Percentiles rank a stretch among this genome's conserved stretches.
phyloP scores from a whole-genome alignment of 2,797 vertebrate genomes.

The Crocidura indochinensis region DNA sequence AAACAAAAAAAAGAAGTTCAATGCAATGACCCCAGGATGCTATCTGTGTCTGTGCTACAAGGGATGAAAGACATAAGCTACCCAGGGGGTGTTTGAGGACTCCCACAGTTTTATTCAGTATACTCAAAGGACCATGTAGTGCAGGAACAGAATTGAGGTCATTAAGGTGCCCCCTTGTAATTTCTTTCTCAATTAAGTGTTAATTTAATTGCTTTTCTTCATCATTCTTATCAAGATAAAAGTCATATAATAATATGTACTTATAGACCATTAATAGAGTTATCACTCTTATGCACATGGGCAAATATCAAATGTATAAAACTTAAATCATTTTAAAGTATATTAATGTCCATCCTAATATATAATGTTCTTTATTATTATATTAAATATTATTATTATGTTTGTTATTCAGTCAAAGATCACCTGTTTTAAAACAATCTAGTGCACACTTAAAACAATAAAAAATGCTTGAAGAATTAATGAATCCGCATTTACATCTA shows the following conservation, averaged over 20 bases:
- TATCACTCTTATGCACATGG: background rate
- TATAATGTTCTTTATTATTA: background rate
- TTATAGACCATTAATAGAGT: background rate
- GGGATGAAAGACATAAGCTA: too few relatives aligned
- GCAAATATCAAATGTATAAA: conserved; percentile 21
- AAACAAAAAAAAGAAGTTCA: too few relatives aligned
- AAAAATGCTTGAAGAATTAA: background rate
- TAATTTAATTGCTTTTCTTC: conserved; percentile 1
- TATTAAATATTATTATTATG: background rate
- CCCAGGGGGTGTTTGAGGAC: too few relatives aligned
- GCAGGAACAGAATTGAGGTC: too few relatives aligned
- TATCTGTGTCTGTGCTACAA: too few relatives aligned
- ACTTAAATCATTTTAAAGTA: conserved; percentile 35
- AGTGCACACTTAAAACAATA: background rate
- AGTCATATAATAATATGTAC: background rate
- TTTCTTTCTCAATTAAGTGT: conserved; percentile 11
- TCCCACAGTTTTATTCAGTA: too few relatives aligned
- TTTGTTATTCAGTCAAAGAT: conserved; percentile 34
- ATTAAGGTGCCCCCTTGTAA: too few relatives aligned
- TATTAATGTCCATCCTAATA: background rate
- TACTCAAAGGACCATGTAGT: too few relatives aligned
- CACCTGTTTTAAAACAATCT: background rate
- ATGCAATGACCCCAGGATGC: too few relatives aligned
- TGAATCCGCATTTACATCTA: background rate
- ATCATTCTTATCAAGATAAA: background rate